Percentiles rank a stretch among this genome's conserved stretches.
These are phyloP conservation scores for Scleropages formosus DNA, from an alignment of 2,797 vertebrate genomes.

Conservation along the genomic window DNA sequence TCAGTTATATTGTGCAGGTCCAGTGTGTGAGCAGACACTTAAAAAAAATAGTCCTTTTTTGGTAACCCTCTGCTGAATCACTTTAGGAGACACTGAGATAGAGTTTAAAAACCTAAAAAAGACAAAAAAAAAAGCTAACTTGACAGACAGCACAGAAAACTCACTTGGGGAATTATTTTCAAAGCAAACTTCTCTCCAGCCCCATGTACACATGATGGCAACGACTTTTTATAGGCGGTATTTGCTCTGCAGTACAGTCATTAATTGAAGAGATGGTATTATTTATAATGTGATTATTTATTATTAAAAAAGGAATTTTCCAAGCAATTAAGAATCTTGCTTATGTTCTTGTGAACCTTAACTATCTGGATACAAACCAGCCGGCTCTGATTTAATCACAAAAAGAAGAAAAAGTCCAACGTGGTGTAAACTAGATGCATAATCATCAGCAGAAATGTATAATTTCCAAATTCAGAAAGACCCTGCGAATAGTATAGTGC, in stretches of 20 bases:
- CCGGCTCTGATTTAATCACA: too few species aligned
- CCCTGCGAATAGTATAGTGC: too few species aligned
- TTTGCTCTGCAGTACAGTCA: slow-evolving; percentile 65
- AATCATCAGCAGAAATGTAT: too few species aligned
- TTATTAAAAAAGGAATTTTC: slow-evolving; percentile 24
- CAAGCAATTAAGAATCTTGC: slow-evolving; percentile 38
- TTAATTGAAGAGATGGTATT: slow-evolving; percentile 55
- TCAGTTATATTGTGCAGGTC: background rate
- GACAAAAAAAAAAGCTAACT: background rate
- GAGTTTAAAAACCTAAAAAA: background rate
- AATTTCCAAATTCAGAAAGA: too few species aligned
- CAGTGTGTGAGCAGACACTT: background rate
- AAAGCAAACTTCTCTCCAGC: background rate
- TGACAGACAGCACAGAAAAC: slow-evolving; percentile 17
- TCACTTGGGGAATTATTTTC: slow-evolving; percentile 1
- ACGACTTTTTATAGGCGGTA: slow-evolving; percentile 69
- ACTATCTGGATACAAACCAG: too few species aligned
- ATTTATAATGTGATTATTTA: slow-evolving; percentile 43
- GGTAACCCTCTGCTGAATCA: background rate
- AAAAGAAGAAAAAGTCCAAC: too few species aligned
- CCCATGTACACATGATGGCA: slow-evolving; percentile 52
- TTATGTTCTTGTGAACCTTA: too few species aligned
- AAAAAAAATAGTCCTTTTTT: slow-evolving; percentile 3
- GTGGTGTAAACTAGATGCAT: too few species aligned
- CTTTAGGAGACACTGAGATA: background rate